phyloP scores from a whole-genome alignment of 1,140 invertebrate genomes.

The Lepidurus apus region DNA sequence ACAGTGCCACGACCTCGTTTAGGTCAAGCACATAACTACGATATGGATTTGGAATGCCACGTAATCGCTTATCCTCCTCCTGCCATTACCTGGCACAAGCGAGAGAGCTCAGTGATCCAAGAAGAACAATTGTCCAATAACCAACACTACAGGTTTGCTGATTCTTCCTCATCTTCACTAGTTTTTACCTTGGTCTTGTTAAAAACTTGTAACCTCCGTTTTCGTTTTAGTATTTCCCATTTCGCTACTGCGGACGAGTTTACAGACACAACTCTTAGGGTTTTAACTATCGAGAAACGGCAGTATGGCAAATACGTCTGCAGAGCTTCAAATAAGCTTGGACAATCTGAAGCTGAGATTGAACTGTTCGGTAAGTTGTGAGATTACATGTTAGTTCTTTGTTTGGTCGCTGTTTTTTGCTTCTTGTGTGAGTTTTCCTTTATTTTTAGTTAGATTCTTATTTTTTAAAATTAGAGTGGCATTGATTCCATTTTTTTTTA shows the following conservation, averaged over 20 bases:
- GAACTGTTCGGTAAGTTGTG: slow-evolving; percentile 70
- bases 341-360: slow-evolving; percentile 66
- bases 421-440: not conserved
- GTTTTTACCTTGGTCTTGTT: not conserved
- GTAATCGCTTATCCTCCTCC: slow-evolving; percentile 87
- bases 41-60: slow-evolving; percentile 81
- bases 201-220: not conserved
- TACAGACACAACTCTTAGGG: slow-evolving; percentile 77
- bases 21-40: slow-evolving; percentile 81
- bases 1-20: slow-evolving; percentile 70
- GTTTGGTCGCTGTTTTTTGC: slow-evolving; percentile 32
- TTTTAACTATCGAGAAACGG: slow-evolving; percentile 83
- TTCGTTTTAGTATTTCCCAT: slow-evolving; percentile 64
- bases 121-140: slow-evolving; percentile 73
- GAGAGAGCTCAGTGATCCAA: slow-evolving; percentile 47
- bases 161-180: not conserved
- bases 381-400: slow-evolving; percentile 36
- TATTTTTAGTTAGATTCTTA: slow-evolving; percentile 26
- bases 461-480: not conserved
- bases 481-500: slow-evolving; percentile 35
- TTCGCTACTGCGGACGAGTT: slow-evolving; percentile 85
- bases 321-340: slow-evolving; percentile 79
- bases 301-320: slow-evolving; percentile 83
- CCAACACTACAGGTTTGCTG: slow-evolving; percentile 66
- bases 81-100: slow-evolving; percentile 76